phyloP scores from a whole-genome alignment of 2,888 invertebrate genomes.

The Lasioglossum figueresi region DNA sequence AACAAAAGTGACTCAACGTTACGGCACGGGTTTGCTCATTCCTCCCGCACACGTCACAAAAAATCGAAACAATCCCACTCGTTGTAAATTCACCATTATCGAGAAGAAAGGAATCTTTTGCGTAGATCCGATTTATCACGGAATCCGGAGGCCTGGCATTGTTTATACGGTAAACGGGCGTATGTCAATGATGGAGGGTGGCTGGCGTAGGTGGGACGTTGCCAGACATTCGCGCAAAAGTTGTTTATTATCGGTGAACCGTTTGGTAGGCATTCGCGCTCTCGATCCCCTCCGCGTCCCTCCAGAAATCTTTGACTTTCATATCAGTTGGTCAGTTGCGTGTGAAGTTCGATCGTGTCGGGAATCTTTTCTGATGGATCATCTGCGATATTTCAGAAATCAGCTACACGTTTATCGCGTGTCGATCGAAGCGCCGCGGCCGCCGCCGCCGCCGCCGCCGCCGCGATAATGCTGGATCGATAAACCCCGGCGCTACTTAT shows the following conservation, averaged over 20 bases:
- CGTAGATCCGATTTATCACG: not conserved
- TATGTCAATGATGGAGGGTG: slow-evolving; percentile 27
- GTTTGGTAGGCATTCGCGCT: slow-evolving; percentile 48
- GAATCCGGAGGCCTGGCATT: slow-evolving; percentile 24
- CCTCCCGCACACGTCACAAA: not conserved
- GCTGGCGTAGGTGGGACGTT: slow-evolving; percentile 24
- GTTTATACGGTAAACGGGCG: slow-evolving; percentile 38
- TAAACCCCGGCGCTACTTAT: slow-evolving; percentile 28
- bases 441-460: not conserved
- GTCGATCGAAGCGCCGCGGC: slow-evolving; percentile 9
- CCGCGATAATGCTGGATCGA: not conserved
- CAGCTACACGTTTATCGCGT: slow-evolving; percentile 11
- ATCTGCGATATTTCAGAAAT: not conserved
- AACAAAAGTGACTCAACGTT: not conserved
- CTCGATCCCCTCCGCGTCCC: slow-evolving; percentile 27
- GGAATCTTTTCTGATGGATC: not conserved
- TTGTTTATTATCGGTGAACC: slow-evolving; percentile 74
- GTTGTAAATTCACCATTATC: not conserved
- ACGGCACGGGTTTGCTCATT: not conserved
- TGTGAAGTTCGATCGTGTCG: slow-evolving; percentile 42
- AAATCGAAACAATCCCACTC: not conserved
- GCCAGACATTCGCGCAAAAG: slow-evolving; percentile 55
- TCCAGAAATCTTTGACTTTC: slow-evolving; percentile 54
- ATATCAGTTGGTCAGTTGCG: slow-evolving; percentile 63
- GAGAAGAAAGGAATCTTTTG: not conserved